A percentile compares a stretch with the other conserved stretches of the same genome.
Conservation (phyloP, 2,888 invertebrate genomes). For the Lingula anatina region DNA sequence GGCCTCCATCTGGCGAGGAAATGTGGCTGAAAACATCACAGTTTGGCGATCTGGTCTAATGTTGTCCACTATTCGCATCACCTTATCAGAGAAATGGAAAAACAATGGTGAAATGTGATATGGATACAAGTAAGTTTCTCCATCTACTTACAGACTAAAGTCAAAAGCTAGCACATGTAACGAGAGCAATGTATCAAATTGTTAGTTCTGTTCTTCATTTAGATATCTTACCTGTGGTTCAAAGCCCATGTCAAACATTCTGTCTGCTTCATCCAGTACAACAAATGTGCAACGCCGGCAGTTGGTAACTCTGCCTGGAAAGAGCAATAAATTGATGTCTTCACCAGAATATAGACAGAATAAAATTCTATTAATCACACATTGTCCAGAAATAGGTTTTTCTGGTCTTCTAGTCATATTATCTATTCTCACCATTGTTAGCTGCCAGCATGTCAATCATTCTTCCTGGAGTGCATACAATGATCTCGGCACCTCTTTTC, state of each 20-base stretch:
- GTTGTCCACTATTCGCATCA: constrained; percentile 96
- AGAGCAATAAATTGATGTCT: too few species aligned
- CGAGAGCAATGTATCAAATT: too few species aligned
- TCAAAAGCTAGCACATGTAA: too few species aligned
- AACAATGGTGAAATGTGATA: constrained; percentile 1
- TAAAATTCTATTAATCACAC: neutral
- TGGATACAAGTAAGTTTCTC: neutral
- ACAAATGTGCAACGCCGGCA: constrained; percentile 93
- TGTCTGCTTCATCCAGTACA: constrained; percentile 96
- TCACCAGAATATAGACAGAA: neutral
- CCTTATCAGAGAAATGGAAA: constrained; percentile 55
- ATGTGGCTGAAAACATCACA: constrained; percentile 98
- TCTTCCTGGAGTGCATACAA: constrained; percentile 97
- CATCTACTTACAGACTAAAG: too few species aligned
- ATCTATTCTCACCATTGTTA: constrained; percentile 76
- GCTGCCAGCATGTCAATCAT: constrained; percentile 99
- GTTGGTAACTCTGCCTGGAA: constrained; percentile 83
- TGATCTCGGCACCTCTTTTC: constrained; percentile 94
- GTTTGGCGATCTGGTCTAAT: constrained; percentile 95
- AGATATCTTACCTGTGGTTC: constrained; percentile 79
- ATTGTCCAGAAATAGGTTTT: too few species aligned
- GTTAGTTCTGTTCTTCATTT: too few species aligned
- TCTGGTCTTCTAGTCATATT: too few species aligned
- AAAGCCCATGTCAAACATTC: constrained; percentile 99
- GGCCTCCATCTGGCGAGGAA: constrained; percentile 98